phyloP scores from a whole-genome alignment of 2,113 vertebrate genomes.

The Macroglossus sobrinus region DNA sequence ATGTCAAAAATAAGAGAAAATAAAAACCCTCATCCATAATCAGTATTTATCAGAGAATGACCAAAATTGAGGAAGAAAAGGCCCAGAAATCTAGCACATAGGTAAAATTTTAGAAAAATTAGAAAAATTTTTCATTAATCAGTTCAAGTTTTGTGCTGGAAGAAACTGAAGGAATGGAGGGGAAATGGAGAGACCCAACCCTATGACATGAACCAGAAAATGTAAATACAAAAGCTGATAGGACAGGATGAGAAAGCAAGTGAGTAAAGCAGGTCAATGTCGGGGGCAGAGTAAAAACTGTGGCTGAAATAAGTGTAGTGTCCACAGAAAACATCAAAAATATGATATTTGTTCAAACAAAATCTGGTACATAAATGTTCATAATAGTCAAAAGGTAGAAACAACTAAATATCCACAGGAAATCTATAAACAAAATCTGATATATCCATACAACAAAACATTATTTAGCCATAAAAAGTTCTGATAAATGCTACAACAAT shows the following conservation, averaged over 20 bases:
- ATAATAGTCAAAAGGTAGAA: background rate
- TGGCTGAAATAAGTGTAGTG: background rate
- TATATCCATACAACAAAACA: background rate
- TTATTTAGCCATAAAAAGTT: background rate
- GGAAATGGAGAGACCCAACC: background rate
- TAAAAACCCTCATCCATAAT: background rate
- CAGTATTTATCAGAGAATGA: conserved; percentile 6
- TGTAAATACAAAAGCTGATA: background rate
- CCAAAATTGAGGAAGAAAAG: background rate
- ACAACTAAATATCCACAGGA: background rate
- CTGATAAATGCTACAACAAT: no score
- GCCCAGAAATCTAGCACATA: background rate
- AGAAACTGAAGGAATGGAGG: background rate
- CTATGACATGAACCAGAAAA: background rate
- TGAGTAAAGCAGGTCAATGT: background rate
- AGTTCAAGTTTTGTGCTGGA: background rate
- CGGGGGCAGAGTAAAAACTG: background rate
- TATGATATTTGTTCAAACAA: background rate
- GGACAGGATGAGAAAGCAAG: background rate
- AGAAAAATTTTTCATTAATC: background rate
- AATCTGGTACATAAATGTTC: background rate
- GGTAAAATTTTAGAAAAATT: background rate
- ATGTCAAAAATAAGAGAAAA: background rate
- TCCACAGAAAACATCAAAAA: background rate
- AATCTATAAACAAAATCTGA: background rate